Conservation (phyloP, 1,140 invertebrate species). For the Pseudomyrmex cubaensis region DNA sequence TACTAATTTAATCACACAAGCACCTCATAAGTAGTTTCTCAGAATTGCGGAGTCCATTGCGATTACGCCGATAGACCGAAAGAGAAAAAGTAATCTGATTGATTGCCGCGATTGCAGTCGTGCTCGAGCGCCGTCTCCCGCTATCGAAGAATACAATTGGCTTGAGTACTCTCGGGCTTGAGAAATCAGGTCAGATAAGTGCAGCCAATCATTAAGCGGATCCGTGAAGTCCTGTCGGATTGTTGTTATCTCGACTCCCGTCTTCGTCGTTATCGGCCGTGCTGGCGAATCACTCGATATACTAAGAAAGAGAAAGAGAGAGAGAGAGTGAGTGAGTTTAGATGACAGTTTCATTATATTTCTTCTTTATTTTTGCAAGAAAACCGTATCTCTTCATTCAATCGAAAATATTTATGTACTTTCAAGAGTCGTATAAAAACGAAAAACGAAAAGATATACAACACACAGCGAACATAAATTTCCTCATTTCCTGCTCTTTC, state of each 20-base stretch:
- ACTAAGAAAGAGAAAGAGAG: not conserved
- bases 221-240: slow-evolving; percentile 19
- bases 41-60: slow-evolving; percentile 36
- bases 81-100: slow-evolving; percentile 58
- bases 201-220: slow-evolving; percentile 63
- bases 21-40: not conserved
- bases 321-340: slow-evolving; percentile 17
- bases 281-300: slow-evolving; percentile 11
- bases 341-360: not conserved
- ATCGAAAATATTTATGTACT: not conserved
- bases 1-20: not conserved
- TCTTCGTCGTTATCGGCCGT: slow-evolving; percentile 54
- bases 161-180: slow-evolving; percentile 17
- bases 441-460: no score
- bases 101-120: slow-evolving; percentile 46
- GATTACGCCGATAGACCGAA: slow-evolving; percentile 59
- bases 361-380: not conserved
- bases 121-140: slow-evolving; percentile 20
- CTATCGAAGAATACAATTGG: slow-evolving; percentile 37
- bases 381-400: not conserved
- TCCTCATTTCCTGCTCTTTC: not conserved
- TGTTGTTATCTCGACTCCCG: slow-evolving; percentile 59
- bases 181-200: slow-evolving; percentile 53
- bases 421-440: not conserved
- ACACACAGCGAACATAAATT: not conserved